Conservation (phyloP, 53 echinoderm and acorn worm species). For the Actinopyga echinites region DNA sequence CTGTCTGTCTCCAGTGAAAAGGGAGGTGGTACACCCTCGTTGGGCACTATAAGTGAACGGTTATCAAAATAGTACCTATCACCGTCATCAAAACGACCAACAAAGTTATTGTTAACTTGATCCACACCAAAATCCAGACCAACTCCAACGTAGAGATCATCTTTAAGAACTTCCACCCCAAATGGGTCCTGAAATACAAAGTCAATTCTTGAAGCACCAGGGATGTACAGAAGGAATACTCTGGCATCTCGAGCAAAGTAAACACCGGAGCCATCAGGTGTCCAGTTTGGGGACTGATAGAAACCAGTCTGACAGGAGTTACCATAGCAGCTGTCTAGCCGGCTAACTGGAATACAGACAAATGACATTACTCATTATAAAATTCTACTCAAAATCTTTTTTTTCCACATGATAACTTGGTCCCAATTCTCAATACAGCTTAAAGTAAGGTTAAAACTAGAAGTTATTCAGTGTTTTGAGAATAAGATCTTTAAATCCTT, state of each 20-base stretch:
- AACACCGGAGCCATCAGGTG: slow-evolving; percentile 45
- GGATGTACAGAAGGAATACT: slow-evolving; percentile 77
- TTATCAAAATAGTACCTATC: slow-evolving; percentile 32
- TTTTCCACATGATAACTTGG: too few species aligned
- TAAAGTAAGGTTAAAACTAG: too few species aligned
- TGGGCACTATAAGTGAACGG: background rate
- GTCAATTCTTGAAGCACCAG: slow-evolving; percentile 68
- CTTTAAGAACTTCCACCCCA: slow-evolving; percentile 70
- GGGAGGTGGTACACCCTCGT: slow-evolving; percentile 17
- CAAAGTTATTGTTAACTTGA: background rate
- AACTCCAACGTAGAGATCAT: slow-evolving; percentile 83
- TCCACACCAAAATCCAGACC: slow-evolving; percentile 20
- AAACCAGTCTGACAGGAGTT: slow-evolving; percentile 43
- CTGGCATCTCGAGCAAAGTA: slow-evolving; percentile 41
- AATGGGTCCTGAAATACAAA: slow-evolving; percentile 66
- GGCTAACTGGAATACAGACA: background rate
- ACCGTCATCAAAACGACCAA: slow-evolving; percentile 6
- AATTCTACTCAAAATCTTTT: too few species aligned
- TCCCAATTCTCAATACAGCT: too few species aligned
- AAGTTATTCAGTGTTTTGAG: too few species aligned
- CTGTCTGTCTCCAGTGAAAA: slow-evolving; percentile 47
- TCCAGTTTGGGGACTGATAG: slow-evolving; percentile 66
- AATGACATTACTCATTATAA: too few species aligned
- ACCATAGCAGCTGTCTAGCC: slow-evolving; percentile 72
- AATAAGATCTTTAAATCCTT: too few species aligned